Base-by-base conservation (phyloP, 2,888 invertebrate genomes). In the Augochlorella aurata region DNA sequence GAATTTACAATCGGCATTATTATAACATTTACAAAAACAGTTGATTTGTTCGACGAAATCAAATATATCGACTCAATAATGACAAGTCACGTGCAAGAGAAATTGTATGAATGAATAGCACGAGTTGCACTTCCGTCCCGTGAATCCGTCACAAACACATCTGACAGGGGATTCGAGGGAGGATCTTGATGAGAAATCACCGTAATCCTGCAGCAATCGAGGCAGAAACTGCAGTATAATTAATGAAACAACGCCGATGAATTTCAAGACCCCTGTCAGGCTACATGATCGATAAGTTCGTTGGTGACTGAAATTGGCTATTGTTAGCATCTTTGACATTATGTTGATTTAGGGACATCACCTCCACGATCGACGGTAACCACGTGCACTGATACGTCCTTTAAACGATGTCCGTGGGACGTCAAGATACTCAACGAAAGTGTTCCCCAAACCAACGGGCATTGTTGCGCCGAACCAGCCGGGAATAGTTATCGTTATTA, bases 301-400 rank as follows among this genome's bases (percentile, higher is more conserved):
- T 66, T 67, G 73, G 63, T 21, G 71, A 68, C 47, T 77, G 73
- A 61, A 74, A 68, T 75, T 71, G 65, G 81, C 86, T 90, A 87
- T 89, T 89, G 88, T 89, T 89, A 85, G 85, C 86, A 69, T 79
- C 86, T 86, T 88, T 85, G 88, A 84, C 87, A 85, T 89, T 88
- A 85, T 76, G 83, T 80, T 79, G 87, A 88, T 88, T 83, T 81
- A 81, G 82, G 73, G 45, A 70, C 77, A 74, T 76, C 24, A 29
- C 54, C 54, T 21, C 21, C 21, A 24, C 66, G 74, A 78, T 69
- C 65, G 72, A 58, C 68, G 21, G 49, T 61, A 69, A 47, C n/a
- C 79, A 52, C 45, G 18, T 45, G 63, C 71, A 8, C 63, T 71
- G 68, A 16, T 29, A 47, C 47, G 29, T 66, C 72, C 79, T 79